These are phyloP conservation scores for Lagocephalus sceleratus DNA, from an alignment of 2,797 vertebrate species.

Conservation along the genomic window DNA sequence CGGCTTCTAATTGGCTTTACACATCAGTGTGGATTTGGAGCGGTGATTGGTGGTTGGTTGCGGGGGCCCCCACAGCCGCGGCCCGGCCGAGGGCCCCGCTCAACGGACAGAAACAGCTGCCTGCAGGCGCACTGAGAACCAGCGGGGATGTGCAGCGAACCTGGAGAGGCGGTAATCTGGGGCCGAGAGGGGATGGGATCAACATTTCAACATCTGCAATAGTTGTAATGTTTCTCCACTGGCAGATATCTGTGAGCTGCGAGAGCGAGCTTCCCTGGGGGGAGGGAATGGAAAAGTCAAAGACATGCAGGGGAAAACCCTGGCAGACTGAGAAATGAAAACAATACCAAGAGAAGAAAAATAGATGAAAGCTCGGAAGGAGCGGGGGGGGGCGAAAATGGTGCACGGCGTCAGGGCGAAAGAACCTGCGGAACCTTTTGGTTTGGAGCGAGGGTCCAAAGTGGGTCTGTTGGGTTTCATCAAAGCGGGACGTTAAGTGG, in stretches of 20 bases:
- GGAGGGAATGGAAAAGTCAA: slow-evolving; percentile 67
- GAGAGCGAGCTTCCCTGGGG: slow-evolving; percentile 68
- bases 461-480: too few relatives aligned
- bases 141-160: slow-evolving; percentile 63
- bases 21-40: slow-evolving; percentile 67
- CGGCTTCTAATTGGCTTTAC: slow-evolving; percentile 73
- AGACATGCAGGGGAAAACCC: slow-evolving; percentile 73
- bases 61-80: slow-evolving; percentile 48
- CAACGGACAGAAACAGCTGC: slow-evolving; percentile 78
- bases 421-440: too few relatives aligned
- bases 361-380: slow-evolving; percentile 72
- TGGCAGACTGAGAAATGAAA: slow-evolving; percentile 77
- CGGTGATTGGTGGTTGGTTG: slow-evolving; percentile 52
- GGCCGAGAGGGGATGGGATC: slow-evolving; percentile 75
- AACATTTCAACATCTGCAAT: slow-evolving; percentile 85
- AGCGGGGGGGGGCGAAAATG: slow-evolving; percentile 54
- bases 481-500: too few relatives aligned
- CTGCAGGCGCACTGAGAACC: slow-evolving; percentile 38
- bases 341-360: slow-evolving; percentile 69
- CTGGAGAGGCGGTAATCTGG: slow-evolving; percentile 70
- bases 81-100: slow-evolving; percentile 25
- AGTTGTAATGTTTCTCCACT: slow-evolving; percentile 78
- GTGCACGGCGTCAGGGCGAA: slow-evolving; percentile 37
- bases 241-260: slow-evolving; percentile 76
- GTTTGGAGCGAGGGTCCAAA: too few relatives aligned